A percentile compares a stretch with the other conserved stretches of the same genome.
Evolutionary conservation across 2,888 invertebrate genomes (phyloP).

Genomic region (Lobophora halterata): DNA sequence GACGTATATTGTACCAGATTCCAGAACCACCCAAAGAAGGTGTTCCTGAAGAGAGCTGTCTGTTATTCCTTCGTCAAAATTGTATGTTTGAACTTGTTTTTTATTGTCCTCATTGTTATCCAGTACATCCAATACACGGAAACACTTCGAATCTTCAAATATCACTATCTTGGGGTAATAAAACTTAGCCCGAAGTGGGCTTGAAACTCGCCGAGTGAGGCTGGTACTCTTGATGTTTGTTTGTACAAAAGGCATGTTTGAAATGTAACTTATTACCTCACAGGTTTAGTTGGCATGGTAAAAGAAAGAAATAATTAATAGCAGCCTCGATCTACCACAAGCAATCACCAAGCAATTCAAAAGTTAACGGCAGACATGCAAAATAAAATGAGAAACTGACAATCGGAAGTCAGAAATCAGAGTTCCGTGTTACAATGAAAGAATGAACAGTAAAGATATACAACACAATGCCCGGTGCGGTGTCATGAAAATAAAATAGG

Average conservation of each 20-base stretch:
- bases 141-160: slow-evolving; percentile 39
- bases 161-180: slow-evolving; percentile 57
- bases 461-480: no score
- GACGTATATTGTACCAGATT: slow-evolving; percentile 52
- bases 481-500: no score
- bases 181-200: slow-evolving; percentile 31
- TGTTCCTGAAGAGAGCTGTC: slow-evolving; percentile 47
- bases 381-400: no score
- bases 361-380: no score
- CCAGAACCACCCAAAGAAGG: slow-evolving; percentile 56
- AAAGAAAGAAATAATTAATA: no score
- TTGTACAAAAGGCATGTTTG: slow-evolving; percentile 29
- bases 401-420: no score
- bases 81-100: slow-evolving; percentile 23
- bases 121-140: slow-evolving; percentile 44
- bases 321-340: no score
- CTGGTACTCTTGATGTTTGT: slow-evolving; percentile 31
- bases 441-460: no score
- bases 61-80: slow-evolving; percentile 46
- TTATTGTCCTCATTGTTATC: slow-evolving; percentile 33
- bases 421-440: no score
- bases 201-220: slow-evolving; percentile 6
- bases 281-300: no score
- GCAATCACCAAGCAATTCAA: no score
- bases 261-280: not conserved